Percentiles rank a stretch among this genome's conserved stretches.
Evolutionary conservation across 2,113 vertebrate genomes (phyloP).

Genomic region (Sus scrofa): T2T-Sscrofa CM000825.6:65845501-65846000

Average conservation of each 20-base stretch:
- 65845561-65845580: background rate
- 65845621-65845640: background rate
- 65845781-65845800: background rate
- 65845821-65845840: no score
- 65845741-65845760: background rate
- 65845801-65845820: background rate
- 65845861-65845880: background rate
- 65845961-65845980: background rate
- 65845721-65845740: background rate
- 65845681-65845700: background rate
- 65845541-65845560: background rate
- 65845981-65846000: background rate
- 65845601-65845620: background rate
- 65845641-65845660: background rate
- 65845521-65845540: no score
- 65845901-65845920: background rate
- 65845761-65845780: background rate
- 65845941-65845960: background rate
- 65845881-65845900: background rate
- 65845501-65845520: no score
- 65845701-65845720: background rate
- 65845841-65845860: background rate
- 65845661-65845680: background rate
- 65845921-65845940: background rate
- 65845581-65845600: background rate